Conservation (phyloP, 2,888 invertebrate genomes). For the Myopa testacea region DNA sequence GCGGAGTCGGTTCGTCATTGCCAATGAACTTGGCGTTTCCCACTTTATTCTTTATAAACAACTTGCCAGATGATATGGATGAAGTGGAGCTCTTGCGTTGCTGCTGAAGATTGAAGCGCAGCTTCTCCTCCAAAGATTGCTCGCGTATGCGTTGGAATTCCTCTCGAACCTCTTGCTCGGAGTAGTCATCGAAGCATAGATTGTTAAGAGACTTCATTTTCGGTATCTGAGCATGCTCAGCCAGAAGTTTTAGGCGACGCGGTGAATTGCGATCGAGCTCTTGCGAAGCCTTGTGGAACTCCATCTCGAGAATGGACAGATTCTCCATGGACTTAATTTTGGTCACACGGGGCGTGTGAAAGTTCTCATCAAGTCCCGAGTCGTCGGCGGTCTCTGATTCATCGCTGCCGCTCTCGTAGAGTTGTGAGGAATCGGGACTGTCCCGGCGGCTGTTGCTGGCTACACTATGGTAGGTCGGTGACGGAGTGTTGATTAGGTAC, state of each 20-base stretch:
- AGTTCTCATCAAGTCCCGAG: constrained; percentile 67
- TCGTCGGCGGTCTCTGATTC: constrained; percentile 60
- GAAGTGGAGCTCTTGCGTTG: constrained; percentile 60
- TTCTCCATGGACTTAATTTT: constrained; percentile 69
- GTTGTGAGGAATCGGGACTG: constrained; percentile 52
- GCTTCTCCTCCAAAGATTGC: constrained; percentile 57
- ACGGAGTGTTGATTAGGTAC: constrained; percentile 54
- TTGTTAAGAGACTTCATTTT: constrained; percentile 67
- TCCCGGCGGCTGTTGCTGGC: constrained; percentile 51
- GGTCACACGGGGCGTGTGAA: constrained; percentile 65
- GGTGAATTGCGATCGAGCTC: constrained; percentile 66
- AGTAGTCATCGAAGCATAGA: constrained; percentile 63
- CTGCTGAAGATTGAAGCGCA: constrained; percentile 56
- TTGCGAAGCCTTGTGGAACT: constrained; percentile 65
- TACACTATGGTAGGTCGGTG: constrained; percentile 54
- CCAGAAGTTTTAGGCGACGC: constrained; percentile 60
- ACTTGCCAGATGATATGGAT: constrained; percentile 57
- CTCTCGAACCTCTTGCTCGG: constrained; percentile 59
- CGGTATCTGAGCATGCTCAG: constrained; percentile 58
- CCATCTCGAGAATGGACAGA: constrained; percentile 66
- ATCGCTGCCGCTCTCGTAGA: constrained; percentile 55
- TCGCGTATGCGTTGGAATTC: constrained; percentile 63
- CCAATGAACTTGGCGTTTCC: constrained; percentile 68
- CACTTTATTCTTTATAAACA: constrained; percentile 65
- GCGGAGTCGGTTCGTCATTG: constrained; percentile 55